Evolutionary conservation across 2,113 vertebrate genomes (phyloP), one percentile per base, ranked within the genome.

Genomic region (Triplophysa dalaica): DNA sequence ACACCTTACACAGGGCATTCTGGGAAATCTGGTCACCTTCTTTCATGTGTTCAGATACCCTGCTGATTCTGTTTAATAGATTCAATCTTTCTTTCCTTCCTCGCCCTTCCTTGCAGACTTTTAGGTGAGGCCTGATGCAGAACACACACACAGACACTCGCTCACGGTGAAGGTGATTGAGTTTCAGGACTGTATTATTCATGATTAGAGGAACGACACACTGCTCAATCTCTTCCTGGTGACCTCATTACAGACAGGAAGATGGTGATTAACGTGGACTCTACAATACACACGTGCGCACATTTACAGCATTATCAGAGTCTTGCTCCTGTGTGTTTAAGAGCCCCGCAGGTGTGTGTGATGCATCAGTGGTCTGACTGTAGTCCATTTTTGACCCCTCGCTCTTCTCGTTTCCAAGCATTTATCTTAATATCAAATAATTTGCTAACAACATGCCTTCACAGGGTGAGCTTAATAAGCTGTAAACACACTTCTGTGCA

Each of bases 391-490:
- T 17, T 83, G 75, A 86, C 85, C 85, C 86, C 81, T 22, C 41
- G 58, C 86, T 82, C 70, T 54, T 78, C 50, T 52, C 50, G 50
- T 52, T 52, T 52, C 50, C 8, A 68, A 67, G 62, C 4, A 8
- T 80, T 64, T 5, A 17, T 81, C 66, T 82, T 86, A 38, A 79
- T 86, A 86, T 65, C 70, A 45, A 68, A 9, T 54, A 62, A 9
- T 22, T 33, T 10, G 43, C 75, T 73, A 79, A 85, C 29, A 79
- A 82, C 65, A 64, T 67, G 70, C 60, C 66, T 45, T 68, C 58
- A 61, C 74, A 77, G 77, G 66, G 80, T 76, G 66, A 58, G 33
- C 11, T 63, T 74, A 79, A 70, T 76, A 65, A 80, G 64, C 38
- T 73, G 13, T 79, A 58, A 75, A 79, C 17, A 19, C 21, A 58